Conservation (phyloP, 2,888 invertebrate species). For the Lasioglossum zephyrum region DNA sequence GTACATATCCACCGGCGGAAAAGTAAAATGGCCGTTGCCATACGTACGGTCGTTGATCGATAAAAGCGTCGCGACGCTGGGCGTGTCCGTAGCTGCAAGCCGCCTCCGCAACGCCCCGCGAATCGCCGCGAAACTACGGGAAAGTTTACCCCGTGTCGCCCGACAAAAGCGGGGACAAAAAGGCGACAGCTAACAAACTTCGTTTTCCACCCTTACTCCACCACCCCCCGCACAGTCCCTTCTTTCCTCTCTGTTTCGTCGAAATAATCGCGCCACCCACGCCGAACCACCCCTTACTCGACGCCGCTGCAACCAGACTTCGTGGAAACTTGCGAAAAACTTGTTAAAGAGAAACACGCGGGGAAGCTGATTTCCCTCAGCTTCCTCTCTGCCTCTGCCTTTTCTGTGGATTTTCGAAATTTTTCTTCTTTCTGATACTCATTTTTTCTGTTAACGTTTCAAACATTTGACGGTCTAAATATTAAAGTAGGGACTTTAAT, state of each 20-base stretch:
- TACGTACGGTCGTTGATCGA: conserved; percentile 76
- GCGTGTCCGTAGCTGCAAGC: conserved; percentile 78
- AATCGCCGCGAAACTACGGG: conserved; percentile 67
- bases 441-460: neutral
- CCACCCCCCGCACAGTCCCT: neutral
- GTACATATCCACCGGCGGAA: conserved; percentile 64
- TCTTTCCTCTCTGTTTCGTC: neutral
- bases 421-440: neutral
- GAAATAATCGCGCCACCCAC: conserved; percentile 5
- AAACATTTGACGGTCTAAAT: too few species aligned
- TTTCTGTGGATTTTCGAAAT: neutral
- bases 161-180: conserved; percentile 56
- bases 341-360: conserved; percentile 32
- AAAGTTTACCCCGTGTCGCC: conserved; percentile 64
- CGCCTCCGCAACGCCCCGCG: conserved; percentile 73
- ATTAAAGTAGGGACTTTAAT: neutral
- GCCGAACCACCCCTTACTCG: neutral
- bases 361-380: neutral
- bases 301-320: neutral
- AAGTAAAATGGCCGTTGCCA: conserved; percentile 80
- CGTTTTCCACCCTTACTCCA: conserved; percentile 13
- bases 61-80: conserved; percentile 83
- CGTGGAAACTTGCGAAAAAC: conserved; percentile 18
- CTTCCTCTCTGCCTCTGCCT: neutral
- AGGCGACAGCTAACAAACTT: conserved; percentile 55